Evolutionary conservation across 2,888 invertebrate species (phyloP), one percentile per base, ranked within the genome.

Genomic region (Byasa hedistus): DNA sequence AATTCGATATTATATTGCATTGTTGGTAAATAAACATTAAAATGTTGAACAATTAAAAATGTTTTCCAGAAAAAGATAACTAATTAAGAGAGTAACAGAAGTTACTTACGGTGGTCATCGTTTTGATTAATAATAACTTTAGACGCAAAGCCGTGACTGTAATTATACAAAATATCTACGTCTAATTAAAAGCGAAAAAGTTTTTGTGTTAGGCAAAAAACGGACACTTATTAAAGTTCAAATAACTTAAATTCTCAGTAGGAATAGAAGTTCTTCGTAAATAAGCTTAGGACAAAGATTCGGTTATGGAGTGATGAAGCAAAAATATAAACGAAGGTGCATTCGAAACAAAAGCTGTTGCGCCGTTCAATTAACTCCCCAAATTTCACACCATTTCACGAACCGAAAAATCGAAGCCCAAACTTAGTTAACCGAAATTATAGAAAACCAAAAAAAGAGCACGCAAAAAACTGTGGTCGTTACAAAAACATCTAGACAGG

Each of bases 361-460:
- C 84, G 85, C 85, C 84, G 84, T 85, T 81, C 86, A 87, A 91
- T 91, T 91, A 91, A 87, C 81, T 89, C 72, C 86, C n/a, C n/a
- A n/a, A 81, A 91, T 91, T 91, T 91, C 91, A 91, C 91, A 90
- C 89, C 82, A 86, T 87, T 89, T 91, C 89, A 91, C 86, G 91
- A 91, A 91, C 91, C 91, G 89, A 88, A 86, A 90, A 91, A 91
- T 91, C 88, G 89, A 86, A 91, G 86, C 82, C 87, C 91, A 91
- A 91, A 91, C 91, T 90, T 90, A 89, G 91, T 91, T 91, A 88
- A 85, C 87, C 85, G 79, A 88, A 87, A 90, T 91, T 91, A 91
- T 82, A 82, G 83, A 84, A 88, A 89, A 88, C 80, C 83, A 82
- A 90, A 86, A 90, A 91, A 90, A 91, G n/a, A 90, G 70, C 69